phyloP scores from a whole-genome alignment of 1,140 invertebrate genomes.

The Drosophila leontia region DNA sequence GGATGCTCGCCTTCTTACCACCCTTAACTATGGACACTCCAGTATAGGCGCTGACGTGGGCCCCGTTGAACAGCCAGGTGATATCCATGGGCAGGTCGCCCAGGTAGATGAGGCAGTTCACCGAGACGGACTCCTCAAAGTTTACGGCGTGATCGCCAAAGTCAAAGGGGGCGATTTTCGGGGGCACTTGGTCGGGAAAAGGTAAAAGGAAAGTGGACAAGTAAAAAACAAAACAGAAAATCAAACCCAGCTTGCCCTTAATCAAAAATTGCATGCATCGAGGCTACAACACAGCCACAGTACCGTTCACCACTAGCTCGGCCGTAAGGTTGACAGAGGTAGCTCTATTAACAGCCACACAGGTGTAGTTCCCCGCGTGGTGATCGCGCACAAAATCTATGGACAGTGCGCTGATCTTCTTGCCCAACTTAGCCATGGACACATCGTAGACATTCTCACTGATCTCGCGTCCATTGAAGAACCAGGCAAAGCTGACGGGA shows the following conservation, averaged over 20 bases:
- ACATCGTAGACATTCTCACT: slow-evolving; percentile 86
- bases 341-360: slow-evolving; percentile 91
- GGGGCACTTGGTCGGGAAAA: slow-evolving; percentile 86
- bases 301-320: slow-evolving; percentile 88
- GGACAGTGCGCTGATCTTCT: slow-evolving; percentile 87
- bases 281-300: background rate
- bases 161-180: slow-evolving; percentile 90
- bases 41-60: slow-evolving; percentile 69
- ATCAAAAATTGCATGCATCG: background rate
- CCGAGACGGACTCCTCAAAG: slow-evolving; percentile 89
- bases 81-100: slow-evolving; percentile 93
- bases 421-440: slow-evolving; percentile 75
- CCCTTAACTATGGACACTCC: slow-evolving; percentile 83
- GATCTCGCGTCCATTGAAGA: slow-evolving; percentile 86
- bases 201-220: background rate
- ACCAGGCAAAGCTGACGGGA: slow-evolving; percentile 89
- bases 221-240: slow-evolving; percentile 23
- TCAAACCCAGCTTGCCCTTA: background rate
- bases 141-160: slow-evolving; percentile 88
- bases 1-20: slow-evolving; percentile 87
- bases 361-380: slow-evolving; percentile 90
- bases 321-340: slow-evolving; percentile 90
- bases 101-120: slow-evolving; percentile 93
- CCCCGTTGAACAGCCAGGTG: slow-evolving; percentile 90
- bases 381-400: slow-evolving; percentile 88